These are phyloP conservation scores for Leptothorax acervorum DNA, from an alignment of 2,888 invertebrate genomes.

Conservation along the genomic window DNA sequence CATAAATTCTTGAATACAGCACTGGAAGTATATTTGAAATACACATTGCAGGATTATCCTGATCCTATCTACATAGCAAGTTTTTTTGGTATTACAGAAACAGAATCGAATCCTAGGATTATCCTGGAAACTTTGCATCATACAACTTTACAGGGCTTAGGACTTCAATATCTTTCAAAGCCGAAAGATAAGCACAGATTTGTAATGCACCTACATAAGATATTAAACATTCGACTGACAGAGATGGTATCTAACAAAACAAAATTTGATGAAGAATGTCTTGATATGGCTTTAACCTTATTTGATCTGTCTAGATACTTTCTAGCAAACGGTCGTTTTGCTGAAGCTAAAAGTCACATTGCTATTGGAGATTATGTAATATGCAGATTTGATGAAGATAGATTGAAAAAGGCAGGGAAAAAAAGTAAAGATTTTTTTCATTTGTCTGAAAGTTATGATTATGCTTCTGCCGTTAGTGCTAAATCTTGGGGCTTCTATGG, in stretches of 20 bases:
- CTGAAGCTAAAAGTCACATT: neutral
- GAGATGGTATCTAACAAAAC: neutral
- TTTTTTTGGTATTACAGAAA: neutral
- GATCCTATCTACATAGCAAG: neutral
- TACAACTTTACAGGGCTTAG: neutral
- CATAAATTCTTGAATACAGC: neutral
- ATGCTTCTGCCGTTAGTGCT: neutral
- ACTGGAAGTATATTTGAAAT: neutral
- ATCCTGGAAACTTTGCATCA: neutral
- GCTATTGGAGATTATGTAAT: neutral
- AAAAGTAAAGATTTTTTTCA: too few relatives aligned
- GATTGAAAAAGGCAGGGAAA: neutral
- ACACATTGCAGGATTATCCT: neutral
- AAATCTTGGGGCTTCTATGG: neutral
- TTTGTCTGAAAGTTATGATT: neutral
- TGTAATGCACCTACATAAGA: neutral
- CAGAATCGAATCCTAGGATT: neutral
- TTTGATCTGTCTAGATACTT: neutral
- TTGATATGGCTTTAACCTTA: neutral
- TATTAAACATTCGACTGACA: neutral
- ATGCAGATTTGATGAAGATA: neutral
- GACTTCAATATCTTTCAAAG: neutral
- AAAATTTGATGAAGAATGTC: neutral
- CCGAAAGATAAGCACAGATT: neutral
- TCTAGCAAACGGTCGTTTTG: neutral